phyloP scores from a whole-genome alignment of 2,113 vertebrate genomes.

The Phaethornis superciliosus region DNA sequence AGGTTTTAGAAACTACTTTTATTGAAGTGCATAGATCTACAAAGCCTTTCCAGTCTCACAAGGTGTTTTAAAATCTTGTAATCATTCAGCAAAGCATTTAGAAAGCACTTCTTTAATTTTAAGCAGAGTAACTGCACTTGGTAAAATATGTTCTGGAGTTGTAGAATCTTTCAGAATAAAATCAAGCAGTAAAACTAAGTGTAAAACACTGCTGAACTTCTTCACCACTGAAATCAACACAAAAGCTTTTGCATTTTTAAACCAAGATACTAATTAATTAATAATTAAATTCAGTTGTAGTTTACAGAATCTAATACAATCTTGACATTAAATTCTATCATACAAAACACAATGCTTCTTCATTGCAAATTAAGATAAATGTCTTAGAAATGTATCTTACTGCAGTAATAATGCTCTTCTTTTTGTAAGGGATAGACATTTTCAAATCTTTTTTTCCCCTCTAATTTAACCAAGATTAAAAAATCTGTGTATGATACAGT shows the following conservation, averaged over 20 bases:
- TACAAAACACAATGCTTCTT: neutral
- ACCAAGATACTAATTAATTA: neutral
- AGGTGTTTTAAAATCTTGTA: neutral
- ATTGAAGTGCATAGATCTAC: neutral
- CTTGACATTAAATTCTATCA: neutral
- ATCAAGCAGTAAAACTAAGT: neutral
- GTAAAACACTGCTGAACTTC: neutral
- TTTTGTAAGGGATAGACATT: neutral
- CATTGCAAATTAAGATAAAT: neutral
- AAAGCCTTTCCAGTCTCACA: neutral
- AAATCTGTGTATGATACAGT: neutral
- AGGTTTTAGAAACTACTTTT: conserved; percentile 38
- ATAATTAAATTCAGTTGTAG: neutral
- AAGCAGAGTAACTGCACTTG: neutral
- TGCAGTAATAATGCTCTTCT: neutral
- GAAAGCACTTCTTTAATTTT: conserved; percentile 24
- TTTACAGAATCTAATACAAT: neutral
- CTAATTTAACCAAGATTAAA: neutral
- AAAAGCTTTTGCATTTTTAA: neutral
- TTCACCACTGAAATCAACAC: neutral
- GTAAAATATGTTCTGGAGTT: neutral
- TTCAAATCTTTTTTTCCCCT: neutral
- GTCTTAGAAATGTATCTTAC: neutral
- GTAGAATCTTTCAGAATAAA: conserved; percentile 12
- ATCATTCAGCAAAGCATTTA: conserved; percentile 15